Evolutionary conservation across 2,888 invertebrate genomes (phyloP), one percentile per base, ranked within the genome.

Genomic region (Amphipyra tragopoginis): DNA sequence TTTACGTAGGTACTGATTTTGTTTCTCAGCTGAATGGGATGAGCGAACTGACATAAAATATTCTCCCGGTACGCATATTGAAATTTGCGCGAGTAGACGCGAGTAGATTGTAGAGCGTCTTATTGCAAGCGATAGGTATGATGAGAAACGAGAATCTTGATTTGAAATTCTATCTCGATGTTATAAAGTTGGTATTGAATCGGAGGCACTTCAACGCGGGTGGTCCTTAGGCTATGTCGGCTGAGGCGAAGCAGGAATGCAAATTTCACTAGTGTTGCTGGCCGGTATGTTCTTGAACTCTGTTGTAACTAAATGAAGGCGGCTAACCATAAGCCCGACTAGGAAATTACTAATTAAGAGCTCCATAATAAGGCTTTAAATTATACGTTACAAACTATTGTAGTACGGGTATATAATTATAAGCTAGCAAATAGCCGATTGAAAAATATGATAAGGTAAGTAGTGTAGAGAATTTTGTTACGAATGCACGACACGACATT

Each of bases 241-340:
- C 86, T 89, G 87, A 81, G 86, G 87, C 87, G 86, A 90, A 91
- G 87, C 91, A 87, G 86, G 92, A 93, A 93, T 94, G 94, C 93
- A 93, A 94, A 94, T 94, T 93, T 93, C 84, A 85, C 89, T 85
- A 88, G 86, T 88, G 87, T 88, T 86, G 85, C 88, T 88, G 84
- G 81, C 84, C 81, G 77, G 77, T 75, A 74, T 87, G 85, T 84
- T 88, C 86, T 89, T 90, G 87, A 89, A 90, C 88, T 84, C 81
- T 75, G 79, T 79, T 80, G 83, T 75, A 83, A 83, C 81, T 85
- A 82, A 86, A 84, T 81, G 79, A 79, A 82, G 82, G 80, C 80
- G 79, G 77, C 82, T 85, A 83, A 82, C 85, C 70, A 82, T 82
- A 83, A 83, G 78, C 81, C 69, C 69, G 77, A 74, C 79, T 79